Percentiles rank a stretch among this genome's conserved stretches.
Evolutionary conservation across 2,113 vertebrate species (phyloP).

Genomic region (Potamarius usumacintae): DNA sequence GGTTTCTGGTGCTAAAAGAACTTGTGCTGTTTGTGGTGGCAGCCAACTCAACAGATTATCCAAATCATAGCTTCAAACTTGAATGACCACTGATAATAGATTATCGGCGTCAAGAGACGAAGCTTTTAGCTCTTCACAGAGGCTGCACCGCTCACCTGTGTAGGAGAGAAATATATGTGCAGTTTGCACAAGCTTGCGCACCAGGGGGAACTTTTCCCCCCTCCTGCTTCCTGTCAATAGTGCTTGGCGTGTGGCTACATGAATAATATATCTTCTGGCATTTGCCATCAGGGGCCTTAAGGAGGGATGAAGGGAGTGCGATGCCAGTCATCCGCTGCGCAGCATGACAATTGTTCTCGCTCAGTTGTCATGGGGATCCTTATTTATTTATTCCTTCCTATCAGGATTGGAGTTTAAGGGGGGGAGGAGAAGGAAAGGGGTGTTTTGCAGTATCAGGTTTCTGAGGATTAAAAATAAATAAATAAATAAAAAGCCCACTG

Average conservation of each 20-base stretch:
- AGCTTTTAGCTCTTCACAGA: constrained; percentile 36
- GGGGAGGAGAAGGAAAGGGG: neutral
- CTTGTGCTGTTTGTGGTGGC: constrained; percentile 10
- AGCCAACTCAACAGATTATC: constrained; percentile 38
- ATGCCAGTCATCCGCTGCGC: constrained; percentile 56
- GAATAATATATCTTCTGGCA: constrained; percentile 63
- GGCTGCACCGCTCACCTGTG: constrained; percentile 22
- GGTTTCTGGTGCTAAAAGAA: constrained; percentile 27
- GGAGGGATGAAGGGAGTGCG: constrained; percentile 49
- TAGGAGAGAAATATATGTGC: constrained; percentile 5
- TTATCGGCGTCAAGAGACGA: constrained; percentile 20
- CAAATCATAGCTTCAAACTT: constrained; percentile 37
- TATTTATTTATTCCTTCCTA: constrained; percentile 56
- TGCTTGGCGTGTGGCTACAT: constrained; percentile 50
- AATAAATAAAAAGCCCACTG: neutral
- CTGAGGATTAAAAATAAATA: neutral
- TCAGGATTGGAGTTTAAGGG: constrained; percentile 19
- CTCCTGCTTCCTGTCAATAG: constrained; percentile 47
- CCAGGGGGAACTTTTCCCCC: constrained; percentile 21
- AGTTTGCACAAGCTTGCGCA: constrained; percentile 20
- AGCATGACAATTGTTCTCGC: constrained; percentile 54
- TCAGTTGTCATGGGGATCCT: constrained; percentile 55
- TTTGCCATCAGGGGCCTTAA: constrained; percentile 55
- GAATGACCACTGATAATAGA: constrained; percentile 39
- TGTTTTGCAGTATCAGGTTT: neutral